A percentile compares a stretch with the other conserved stretches of the same genome.
Evolutionary conservation across 2,113 vertebrate species (phyloP).

Genomic region (Limnothrissa miodon): DNA sequence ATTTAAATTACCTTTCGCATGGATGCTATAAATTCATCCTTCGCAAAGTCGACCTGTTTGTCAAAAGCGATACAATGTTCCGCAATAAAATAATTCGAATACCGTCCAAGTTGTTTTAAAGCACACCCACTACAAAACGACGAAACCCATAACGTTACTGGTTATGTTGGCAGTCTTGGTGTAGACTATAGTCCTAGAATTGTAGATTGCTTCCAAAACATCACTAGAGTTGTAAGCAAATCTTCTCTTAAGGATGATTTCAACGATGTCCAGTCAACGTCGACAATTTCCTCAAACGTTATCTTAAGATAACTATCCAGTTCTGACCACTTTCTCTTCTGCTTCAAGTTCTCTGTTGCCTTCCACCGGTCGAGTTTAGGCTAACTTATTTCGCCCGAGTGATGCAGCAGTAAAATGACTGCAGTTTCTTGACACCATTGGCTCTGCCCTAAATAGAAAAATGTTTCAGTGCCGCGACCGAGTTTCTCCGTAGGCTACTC

Average conservation of each 20-base stretch:
- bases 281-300: not conserved
- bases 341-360: conserved; percentile 9
- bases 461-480: not conserved
- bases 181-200: not conserved
- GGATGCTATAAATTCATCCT: conserved; percentile 29
- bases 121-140: not conserved
- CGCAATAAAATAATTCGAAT: not conserved
- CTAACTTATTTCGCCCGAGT: conserved; percentile 27
- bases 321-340: conserved; percentile 6
- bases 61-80: not conserved
- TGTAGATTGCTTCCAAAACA: not conserved
- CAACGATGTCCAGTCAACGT: not conserved
- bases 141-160: not conserved
- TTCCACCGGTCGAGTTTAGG: conserved; percentile 13
- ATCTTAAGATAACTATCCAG: not conserved
- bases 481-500: not conserved
- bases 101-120: not conserved
- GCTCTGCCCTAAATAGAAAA: not conserved
- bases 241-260: not conserved
- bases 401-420: conserved; percentile 36
- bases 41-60: not conserved
- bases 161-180: not conserved
- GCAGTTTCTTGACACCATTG: conserved; percentile 14
- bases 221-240: not conserved
- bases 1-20: conserved; percentile 40